Evolutionary conservation across 2,888 invertebrate species (phyloP).

Genomic region (Lycocerus yunnanus): DNA sequence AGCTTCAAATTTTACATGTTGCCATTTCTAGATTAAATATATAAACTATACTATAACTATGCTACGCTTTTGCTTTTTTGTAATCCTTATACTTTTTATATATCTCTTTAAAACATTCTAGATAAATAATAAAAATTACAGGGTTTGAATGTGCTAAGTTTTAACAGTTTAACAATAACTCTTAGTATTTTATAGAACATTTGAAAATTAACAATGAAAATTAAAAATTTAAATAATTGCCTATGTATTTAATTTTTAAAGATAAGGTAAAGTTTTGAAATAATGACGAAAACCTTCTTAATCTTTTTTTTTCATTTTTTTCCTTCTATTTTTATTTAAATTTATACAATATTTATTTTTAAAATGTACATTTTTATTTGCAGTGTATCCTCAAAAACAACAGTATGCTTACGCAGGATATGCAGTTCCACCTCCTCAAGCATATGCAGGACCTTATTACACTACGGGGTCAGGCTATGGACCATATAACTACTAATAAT

Average conservation of each 20-base stretch:
- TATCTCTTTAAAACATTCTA: background rate
- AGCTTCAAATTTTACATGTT: background rate
- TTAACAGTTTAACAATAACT: too few species aligned
- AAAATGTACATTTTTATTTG: constrained; percentile 22
- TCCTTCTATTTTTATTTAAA: background rate
- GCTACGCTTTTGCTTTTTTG: background rate
- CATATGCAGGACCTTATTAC: constrained; percentile 88
- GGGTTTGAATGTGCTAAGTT: too few species aligned
- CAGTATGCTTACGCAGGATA: constrained; percentile 91
- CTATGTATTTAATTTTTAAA: background rate
- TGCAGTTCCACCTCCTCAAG: constrained; percentile 74
- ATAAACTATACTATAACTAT: background rate
- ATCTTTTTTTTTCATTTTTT: background rate
- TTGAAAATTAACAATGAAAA: background rate
- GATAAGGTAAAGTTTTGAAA: background rate
- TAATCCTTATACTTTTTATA: background rate
- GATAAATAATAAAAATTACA: too few species aligned
- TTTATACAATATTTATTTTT: background rate
- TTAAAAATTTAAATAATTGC: background rate
- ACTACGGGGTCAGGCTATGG: constrained; percentile 90
- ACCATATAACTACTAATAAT: constrained; percentile 86
- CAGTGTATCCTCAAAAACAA: constrained; percentile 94
- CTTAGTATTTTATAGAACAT: background rate
- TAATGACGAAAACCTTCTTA: background rate
- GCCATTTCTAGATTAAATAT: background rate